phyloP scores from a whole-genome alignment of 2,888 invertebrate species.

The Hydrotaea cyrtoneurina region DNA sequence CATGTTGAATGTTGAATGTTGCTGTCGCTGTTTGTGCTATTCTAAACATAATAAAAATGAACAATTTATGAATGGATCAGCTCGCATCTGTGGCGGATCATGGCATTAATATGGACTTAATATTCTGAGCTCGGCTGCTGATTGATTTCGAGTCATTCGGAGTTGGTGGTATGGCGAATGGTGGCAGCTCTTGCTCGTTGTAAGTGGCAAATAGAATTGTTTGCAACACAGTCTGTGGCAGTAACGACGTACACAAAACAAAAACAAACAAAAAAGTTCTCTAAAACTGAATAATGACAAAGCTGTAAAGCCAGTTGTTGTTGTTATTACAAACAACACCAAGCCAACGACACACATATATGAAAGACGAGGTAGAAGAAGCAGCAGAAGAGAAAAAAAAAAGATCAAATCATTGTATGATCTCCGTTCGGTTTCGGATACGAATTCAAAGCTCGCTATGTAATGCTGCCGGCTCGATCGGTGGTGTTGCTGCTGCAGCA shows the following conservation, averaged over 20 bases:
- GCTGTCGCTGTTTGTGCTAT: background rate
- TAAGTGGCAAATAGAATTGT: slow-evolving; percentile 25
- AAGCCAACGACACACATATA: slow-evolving; percentile 6
- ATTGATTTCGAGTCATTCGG: slow-evolving; percentile 41
- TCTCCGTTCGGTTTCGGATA: background rate
- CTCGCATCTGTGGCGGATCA: background rate
- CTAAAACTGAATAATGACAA: slow-evolving; percentile 49
- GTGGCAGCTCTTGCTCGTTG: background rate
- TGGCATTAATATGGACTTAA: slow-evolving; percentile 1
- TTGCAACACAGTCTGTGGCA: slow-evolving; percentile 40
- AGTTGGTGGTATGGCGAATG: background rate
- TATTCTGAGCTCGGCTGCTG: slow-evolving; percentile 22
- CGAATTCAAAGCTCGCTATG: background rate
- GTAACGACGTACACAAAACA: background rate
- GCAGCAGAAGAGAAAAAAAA: background rate
- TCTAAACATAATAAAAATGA: slow-evolving; percentile 27
- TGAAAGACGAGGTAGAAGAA: background rate
- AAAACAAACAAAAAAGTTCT: slow-evolving; percentile 16
- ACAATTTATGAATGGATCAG: slow-evolving; percentile 63
- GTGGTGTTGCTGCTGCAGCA: slow-evolving; percentile 17
- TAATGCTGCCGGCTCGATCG: slow-evolving; percentile 3
- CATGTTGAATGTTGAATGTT: slow-evolving; percentile 33
- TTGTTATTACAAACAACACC: background rate
- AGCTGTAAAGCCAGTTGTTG: slow-evolving; percentile 53
- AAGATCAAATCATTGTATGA: background rate